Conservation (phyloP, 35 echinoderm and acorn worm species). For the Chiridota heheva region DNA sequence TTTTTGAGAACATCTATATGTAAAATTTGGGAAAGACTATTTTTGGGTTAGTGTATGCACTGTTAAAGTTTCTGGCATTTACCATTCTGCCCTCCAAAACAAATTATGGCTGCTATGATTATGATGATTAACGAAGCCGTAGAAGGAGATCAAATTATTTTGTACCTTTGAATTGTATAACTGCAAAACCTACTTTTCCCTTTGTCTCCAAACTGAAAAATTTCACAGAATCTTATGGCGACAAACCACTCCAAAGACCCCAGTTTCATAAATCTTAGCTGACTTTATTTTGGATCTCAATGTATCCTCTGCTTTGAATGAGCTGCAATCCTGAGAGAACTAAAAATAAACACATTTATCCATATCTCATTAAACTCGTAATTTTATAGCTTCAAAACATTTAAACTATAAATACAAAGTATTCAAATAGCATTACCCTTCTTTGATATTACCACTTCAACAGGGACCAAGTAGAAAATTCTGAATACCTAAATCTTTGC, state of each 20-base stretch:
- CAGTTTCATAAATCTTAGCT: background rate
- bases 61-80: too few relatives aligned
- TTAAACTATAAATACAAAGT: too few relatives aligned
- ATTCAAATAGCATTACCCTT: too few relatives aligned
- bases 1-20: too few relatives aligned
- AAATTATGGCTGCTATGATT: too few relatives aligned
- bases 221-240: conserved; percentile 5
- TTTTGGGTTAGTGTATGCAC: too few relatives aligned
- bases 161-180: background rate
- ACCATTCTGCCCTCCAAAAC: too few relatives aligned
- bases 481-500: background rate
- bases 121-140: too few relatives aligned
- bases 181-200: background rate
- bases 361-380: background rate
- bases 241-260: conserved; percentile 5
- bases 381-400: too few relatives aligned
- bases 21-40: too few relatives aligned
- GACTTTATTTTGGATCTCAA: background rate
- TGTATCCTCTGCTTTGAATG: background rate
- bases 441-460: background rate
- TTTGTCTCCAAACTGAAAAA: background rate
- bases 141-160: background rate
- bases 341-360: background rate
- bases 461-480: too few relatives aligned
- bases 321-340: background rate